Conservation (phyloP, 2,113 vertebrate species). For the Cisticola juncidis region DNA sequence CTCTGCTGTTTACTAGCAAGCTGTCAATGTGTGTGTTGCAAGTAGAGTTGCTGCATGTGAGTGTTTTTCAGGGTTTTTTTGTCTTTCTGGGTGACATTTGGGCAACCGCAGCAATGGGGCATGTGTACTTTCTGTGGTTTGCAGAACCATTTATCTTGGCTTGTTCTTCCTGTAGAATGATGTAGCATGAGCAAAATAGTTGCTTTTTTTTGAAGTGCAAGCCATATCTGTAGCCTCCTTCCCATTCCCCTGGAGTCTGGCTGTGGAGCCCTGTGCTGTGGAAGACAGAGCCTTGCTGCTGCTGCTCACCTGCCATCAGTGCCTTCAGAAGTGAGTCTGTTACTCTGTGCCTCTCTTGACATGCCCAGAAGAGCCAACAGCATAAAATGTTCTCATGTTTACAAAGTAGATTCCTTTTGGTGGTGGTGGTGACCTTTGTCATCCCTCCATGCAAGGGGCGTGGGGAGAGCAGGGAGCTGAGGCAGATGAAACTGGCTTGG, state of each 20-base stretch:
- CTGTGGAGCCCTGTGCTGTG: not conserved
- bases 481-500: not conserved
- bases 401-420: not conserved
- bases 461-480: not conserved
- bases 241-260: not conserved
- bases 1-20: not conserved
- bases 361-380: not conserved
- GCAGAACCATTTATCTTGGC: not conserved
- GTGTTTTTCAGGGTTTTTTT: not conserved
- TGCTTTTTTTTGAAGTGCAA: not conserved
- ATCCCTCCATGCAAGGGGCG: not conserved
- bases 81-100: not conserved
- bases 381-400: not conserved
- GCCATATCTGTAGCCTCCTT: not conserved
- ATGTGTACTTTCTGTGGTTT: not conserved
- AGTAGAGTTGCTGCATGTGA: not conserved
- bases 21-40: not conserved
- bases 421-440: not conserved
- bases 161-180: conserved; percentile 45
- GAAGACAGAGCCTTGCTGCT: not conserved
- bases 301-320: not conserved
- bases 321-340: conserved; percentile 56
- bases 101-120: not conserved
- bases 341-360: not conserved
- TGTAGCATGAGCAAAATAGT: not conserved